phyloP scores from a whole-genome alignment of 2,888 invertebrate genomes.

The Melikaiella ostensackeni region DNA sequence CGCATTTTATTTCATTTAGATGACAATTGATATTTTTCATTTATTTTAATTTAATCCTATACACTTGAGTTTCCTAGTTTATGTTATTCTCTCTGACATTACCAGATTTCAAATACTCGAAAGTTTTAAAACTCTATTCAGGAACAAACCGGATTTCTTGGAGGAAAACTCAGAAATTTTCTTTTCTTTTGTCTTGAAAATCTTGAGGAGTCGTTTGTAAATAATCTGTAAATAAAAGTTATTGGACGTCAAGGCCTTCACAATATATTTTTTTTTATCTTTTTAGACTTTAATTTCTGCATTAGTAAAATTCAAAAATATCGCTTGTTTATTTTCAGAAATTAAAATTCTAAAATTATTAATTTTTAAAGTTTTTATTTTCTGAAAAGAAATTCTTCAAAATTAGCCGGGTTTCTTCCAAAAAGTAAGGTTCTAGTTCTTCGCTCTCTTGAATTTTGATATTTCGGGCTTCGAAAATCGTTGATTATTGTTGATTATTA shows the following conservation, averaged over 20 bases:
- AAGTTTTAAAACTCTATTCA: constrained; percentile 29
- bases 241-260: constrained; percentile 13
- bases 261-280: constrained; percentile 1
- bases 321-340: not conserved
- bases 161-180: constrained; percentile 15
- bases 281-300: not conserved
- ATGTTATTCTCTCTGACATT: not conserved
- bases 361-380: not conserved
- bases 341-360: not conserved
- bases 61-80: not conserved
- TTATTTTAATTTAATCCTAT: not conserved
- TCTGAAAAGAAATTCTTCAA: not conserved
- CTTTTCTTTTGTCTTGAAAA: constrained; percentile 28
- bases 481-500: constrained; percentile 20
- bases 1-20: not conserved
- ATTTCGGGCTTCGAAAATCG: constrained; percentile 23
- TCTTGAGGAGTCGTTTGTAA: constrained; percentile 35
- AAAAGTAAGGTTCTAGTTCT: constrained; percentile 12
- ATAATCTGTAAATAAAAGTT: constrained; percentile 39
- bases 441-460: constrained; percentile 16
- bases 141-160: constrained; percentile 30
- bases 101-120: not conserved
- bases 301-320: not conserved
- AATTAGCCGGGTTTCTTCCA: constrained; percentile 24
- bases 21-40: not conserved